Percentiles rank a stretch among this genome's conserved stretches.
phyloP scores from a whole-genome alignment of 2,113 vertebrate species.

The Condylura cristata region DNA sequence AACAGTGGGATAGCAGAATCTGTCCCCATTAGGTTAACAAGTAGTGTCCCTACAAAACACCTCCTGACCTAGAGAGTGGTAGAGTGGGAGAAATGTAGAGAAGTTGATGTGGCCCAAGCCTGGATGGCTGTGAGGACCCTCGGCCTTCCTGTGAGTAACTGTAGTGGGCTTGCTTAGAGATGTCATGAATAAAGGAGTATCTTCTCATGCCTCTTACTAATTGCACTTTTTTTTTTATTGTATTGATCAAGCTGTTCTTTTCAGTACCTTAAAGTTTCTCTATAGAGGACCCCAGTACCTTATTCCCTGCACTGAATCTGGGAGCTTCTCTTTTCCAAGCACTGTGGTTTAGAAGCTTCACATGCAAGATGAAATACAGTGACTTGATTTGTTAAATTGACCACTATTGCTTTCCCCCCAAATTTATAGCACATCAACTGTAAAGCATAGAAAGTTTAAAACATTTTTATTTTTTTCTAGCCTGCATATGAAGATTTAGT shows the following conservation, averaged over 20 bases:
- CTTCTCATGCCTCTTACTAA: not conserved
- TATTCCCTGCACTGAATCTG: not conserved
- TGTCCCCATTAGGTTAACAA: not conserved
- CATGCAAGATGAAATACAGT: not conserved
- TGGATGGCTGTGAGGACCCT: not conserved
- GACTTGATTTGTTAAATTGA: not conserved
- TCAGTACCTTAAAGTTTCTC: not conserved
- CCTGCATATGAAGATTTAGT: not conserved
- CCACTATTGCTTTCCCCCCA: not conserved
- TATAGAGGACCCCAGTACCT: not conserved
- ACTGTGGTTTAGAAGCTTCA: not conserved
- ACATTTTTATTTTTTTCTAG: not conserved
- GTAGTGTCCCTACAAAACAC: too few relatives aligned
- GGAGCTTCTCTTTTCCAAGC: not conserved
- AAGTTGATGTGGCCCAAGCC: not conserved
- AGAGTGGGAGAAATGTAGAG: not conserved
- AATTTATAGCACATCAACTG: not conserved
- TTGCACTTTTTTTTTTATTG: not conserved
- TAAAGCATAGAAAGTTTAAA: constrained; percentile 7
- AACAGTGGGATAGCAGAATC: not conserved
- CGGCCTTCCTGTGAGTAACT: not conserved
- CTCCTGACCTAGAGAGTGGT: not conserved
- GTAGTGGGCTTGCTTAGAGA: not conserved
- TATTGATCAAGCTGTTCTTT: not conserved
- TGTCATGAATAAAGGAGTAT: not conserved